Percentiles rank a stretch among this genome's conserved stretches.
These are phyloP conservation scores for Eulemur coronatus DNA, from an alignment of 2,797 vertebrate genomes.

Conservation along the genomic window DNA sequence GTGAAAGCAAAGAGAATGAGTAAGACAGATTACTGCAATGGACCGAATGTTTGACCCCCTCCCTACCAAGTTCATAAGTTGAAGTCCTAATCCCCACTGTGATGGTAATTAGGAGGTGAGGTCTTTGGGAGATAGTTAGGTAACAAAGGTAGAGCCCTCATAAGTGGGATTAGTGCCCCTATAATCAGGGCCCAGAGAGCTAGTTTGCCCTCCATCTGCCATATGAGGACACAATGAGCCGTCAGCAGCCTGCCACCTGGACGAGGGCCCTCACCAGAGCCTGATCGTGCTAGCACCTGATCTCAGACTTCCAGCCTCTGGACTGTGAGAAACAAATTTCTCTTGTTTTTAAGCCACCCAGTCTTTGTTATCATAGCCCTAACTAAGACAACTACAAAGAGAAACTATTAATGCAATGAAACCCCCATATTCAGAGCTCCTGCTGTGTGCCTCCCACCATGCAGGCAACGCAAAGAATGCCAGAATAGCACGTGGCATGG, in stretches of 20 bases:
- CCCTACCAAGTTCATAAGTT: neutral
- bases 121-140: neutral
- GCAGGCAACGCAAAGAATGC: neutral
- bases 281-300: neutral
- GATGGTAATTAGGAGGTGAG: neutral
- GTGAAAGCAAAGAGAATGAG: neutral
- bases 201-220: neutral
- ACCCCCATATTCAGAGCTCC: neutral
- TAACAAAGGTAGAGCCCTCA: neutral
- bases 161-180: neutral
- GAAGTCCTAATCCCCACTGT: neutral
- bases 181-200: neutral
- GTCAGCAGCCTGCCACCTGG: neutral
- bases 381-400: neutral
- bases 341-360: neutral
- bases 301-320: neutral
- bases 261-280: neutral
- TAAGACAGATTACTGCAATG: neutral
- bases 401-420: constrained; percentile 3
- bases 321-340: neutral
- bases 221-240: neutral
- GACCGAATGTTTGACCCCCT: neutral
- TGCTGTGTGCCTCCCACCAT: neutral
- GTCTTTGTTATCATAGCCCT: neutral
- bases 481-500: neutral